A percentile compares a stretch with the other conserved stretches of the same genome.
These are phyloP conservation scores for Falco rusticolus DNA, from an alignment of 2,797 vertebrate genomes.

Conservation along the genomic window DNA sequence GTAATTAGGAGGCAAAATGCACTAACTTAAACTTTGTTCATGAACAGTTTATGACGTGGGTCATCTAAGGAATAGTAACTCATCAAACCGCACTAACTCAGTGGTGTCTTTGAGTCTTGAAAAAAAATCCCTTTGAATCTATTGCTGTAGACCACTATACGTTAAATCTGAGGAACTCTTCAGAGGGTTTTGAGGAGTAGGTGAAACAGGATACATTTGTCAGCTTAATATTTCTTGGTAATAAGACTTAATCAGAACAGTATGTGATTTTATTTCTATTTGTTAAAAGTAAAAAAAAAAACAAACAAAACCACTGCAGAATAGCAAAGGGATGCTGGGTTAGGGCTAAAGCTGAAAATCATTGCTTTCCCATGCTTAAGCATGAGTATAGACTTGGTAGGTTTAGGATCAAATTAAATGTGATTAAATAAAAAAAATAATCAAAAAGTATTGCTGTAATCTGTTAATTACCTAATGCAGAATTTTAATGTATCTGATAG, in stretches of 20 bases:
- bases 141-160: not conserved
- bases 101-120: not conserved
- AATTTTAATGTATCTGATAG: not conserved
- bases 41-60: not conserved
- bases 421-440: not conserved
- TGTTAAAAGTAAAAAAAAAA: not conserved
- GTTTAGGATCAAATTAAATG: not conserved
- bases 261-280: not conserved
- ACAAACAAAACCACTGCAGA: not conserved
- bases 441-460: not conserved
- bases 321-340: not conserved
- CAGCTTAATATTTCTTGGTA: not conserved
- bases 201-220: not conserved
- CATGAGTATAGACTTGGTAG: not conserved
- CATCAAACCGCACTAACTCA: not conserved
- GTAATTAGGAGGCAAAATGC: not conserved
- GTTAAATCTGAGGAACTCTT: not conserved
- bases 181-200: not conserved
- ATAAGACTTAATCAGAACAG: not conserved
- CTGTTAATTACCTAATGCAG: not conserved
- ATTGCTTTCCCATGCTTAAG: not conserved
- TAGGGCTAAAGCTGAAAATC: not conserved
- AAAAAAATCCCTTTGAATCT: not conserved
- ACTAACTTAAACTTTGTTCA: not conserved
- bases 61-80: not conserved